These are phyloP conservation scores for Ptychodera flava DNA, from an alignment of 35 echinoderm and acorn worm genomes.

Conservation along the genomic window DNA sequence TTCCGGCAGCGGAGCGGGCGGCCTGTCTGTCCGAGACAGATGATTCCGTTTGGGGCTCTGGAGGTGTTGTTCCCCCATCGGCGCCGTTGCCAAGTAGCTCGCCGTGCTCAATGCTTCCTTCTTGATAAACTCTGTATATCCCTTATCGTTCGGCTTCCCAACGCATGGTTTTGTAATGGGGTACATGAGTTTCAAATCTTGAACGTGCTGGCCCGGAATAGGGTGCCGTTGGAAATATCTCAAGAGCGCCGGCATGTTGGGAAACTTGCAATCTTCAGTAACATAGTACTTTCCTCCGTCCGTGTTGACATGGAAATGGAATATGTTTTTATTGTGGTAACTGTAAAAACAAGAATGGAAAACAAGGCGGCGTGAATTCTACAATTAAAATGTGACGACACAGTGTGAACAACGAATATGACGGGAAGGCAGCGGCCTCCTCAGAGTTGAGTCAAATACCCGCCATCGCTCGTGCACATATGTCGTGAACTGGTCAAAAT, in stretches of 20 bases:
- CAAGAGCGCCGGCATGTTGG: neutral
- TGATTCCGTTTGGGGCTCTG: neutral
- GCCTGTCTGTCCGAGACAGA: neutral
- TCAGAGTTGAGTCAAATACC: too few species aligned
- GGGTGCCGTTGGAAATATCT: neutral
- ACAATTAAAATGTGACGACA: neutral
- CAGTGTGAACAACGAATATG: too few species aligned
- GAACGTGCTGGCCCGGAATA: neutral
- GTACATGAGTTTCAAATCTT: neutral
- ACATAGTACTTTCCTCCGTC: neutral
- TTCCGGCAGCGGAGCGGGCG: neutral
- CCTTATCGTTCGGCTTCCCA: neutral
- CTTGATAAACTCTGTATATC: neutral
- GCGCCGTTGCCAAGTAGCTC: neutral
- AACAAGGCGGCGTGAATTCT: neutral
- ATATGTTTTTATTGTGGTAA: neutral
- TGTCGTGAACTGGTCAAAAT: neutral
- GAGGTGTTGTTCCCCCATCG: neutral
- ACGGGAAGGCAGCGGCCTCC: too few species aligned
- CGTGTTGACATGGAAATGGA: neutral
- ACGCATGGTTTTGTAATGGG: neutral
- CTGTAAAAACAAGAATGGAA: neutral
- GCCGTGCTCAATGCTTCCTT: neutral
- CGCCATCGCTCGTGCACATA: neutral
- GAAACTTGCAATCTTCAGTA: neutral